A percentile compares a stretch with the other conserved stretches of the same genome.
Conservation (phyloP, 2,113 vertebrate genomes). For the Phalacrocorax carbo region DNA sequence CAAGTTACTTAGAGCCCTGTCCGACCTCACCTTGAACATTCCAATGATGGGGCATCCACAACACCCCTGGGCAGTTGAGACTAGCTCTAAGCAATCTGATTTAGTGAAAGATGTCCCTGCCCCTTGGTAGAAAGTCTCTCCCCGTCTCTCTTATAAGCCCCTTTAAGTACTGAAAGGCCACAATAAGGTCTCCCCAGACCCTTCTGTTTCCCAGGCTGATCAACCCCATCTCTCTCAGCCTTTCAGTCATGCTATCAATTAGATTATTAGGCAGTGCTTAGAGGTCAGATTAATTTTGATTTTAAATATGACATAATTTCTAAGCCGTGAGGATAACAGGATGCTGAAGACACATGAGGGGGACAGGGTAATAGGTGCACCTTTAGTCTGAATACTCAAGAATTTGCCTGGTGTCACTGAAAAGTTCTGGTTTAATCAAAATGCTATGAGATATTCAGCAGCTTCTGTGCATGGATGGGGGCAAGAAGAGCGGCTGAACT, state of each 20-base stretch:
- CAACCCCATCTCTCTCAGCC: neutral
- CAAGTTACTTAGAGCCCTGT: neutral
- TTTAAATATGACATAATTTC: neutral
- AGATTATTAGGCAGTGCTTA: neutral
- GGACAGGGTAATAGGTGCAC: neutral
- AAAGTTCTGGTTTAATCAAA: neutral
- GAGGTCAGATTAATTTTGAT: neutral
- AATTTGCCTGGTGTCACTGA: neutral
- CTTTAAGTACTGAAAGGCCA: neutral
- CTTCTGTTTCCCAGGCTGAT: neutral
- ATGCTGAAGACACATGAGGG: neutral
- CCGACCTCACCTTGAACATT: neutral
- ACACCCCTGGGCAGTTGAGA: neutral
- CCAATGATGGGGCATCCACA: neutral
- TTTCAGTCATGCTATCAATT: neutral
- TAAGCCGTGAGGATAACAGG: neutral
- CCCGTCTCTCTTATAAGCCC: neutral
- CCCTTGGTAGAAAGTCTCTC: neutral
- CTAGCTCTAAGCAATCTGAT: no score
- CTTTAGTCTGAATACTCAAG: neutral
- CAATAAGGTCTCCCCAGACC: neutral
- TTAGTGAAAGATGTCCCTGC: no score
- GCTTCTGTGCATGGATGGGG: neutral
- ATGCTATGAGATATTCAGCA: neutral
- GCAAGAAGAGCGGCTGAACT: neutral